Percentiles rank a stretch among this genome's conserved stretches.
phyloP scores from a whole-genome alignment of 2,888 invertebrate species.

The Allygus modestus region DNA sequence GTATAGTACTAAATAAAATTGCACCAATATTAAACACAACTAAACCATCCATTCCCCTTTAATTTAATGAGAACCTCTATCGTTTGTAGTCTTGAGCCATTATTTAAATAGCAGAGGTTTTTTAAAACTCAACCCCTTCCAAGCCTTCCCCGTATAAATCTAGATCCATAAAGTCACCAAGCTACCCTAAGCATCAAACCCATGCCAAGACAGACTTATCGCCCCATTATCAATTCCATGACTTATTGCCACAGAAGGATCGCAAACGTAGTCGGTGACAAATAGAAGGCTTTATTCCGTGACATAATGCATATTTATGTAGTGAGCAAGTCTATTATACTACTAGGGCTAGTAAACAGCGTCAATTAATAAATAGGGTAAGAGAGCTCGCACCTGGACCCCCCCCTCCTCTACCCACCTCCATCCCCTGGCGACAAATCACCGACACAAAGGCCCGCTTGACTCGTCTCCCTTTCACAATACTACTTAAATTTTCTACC shows the following conservation, averaged over 20 bases:
- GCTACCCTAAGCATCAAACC: background rate
- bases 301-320: constrained; percentile 64
- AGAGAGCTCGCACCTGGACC: constrained; percentile 42
- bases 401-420: background rate
- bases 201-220: background rate
- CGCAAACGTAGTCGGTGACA: constrained; percentile 24
- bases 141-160: background rate
- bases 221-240: constrained; percentile 9
- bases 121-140: background rate
- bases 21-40: no score
- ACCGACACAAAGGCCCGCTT: constrained; percentile 36
- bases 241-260: constrained; percentile 4
- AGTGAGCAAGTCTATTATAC: constrained; percentile 60
- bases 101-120: background rate
- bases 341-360: constrained; percentile 42
- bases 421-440: constrained; percentile 33
- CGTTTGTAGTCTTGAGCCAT: no score
- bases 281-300: constrained; percentile 26
- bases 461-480: constrained; percentile 27
- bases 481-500: constrained; percentile 37
- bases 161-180: background rate
- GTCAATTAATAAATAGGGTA: constrained; percentile 58
- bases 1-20: no score
- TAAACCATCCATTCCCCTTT: no score
- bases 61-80: no score